These are phyloP conservation scores for Potorous gilbertii DNA, from an alignment of 2,797 vertebrate species.

Conservation along the genomic window DNA sequence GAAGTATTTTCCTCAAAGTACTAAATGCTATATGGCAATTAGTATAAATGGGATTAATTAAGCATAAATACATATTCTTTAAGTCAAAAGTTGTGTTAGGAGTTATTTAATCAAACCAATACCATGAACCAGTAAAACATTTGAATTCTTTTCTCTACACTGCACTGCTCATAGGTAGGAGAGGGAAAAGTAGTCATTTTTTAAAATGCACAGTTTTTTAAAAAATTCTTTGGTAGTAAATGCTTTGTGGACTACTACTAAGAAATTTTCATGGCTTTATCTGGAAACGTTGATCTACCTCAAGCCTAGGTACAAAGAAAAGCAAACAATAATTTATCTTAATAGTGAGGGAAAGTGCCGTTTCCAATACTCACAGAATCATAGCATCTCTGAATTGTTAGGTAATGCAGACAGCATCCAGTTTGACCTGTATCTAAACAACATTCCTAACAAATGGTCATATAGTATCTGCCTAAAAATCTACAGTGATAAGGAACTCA, in stretches of 20 bases:
- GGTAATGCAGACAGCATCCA: neutral
- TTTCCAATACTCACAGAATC: neutral
- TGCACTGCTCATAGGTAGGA: neutral
- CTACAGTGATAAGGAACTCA: neutral
- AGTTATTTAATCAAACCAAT: neutral
- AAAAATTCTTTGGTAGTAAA: neutral
- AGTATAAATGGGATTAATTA: neutral
- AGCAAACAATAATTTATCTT: neutral
- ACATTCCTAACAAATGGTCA: neutral
- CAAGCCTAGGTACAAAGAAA: neutral
- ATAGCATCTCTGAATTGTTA: neutral
- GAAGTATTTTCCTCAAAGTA: neutral
- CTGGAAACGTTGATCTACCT: neutral
- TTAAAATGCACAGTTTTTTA: neutral
- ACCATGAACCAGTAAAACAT: neutral
- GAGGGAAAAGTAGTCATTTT: neutral
- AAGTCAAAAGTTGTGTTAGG: neutral
- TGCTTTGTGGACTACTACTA: neutral
- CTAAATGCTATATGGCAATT: conserved; percentile 8
- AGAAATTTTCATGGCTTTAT: neutral
- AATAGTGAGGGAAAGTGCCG: neutral
- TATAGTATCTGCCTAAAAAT: neutral
- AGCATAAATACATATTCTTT: neutral
- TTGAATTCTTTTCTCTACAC: neutral
- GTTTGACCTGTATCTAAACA: neutral